Evolutionary conservation across 2,113 vertebrate species (phyloP), one percentile per base, ranked within the genome.

Genomic region (Erythrolamprus reginae): DNA sequence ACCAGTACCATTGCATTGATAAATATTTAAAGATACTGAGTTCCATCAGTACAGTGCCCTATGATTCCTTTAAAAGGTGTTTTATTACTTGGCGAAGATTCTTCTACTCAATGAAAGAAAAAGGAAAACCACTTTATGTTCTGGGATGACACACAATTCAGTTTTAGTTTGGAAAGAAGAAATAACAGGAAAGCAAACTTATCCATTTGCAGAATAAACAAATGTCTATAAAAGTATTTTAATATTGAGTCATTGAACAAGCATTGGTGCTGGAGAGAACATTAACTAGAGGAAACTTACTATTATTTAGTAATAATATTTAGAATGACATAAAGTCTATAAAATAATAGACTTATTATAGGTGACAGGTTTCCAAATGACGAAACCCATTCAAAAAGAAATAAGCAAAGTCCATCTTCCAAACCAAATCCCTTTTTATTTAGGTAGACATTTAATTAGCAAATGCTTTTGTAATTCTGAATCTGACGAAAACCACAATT

Each of bases 1-100:
- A 94, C 0, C 0, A 91, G 51, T 65, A 92, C 88, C 95, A 94
- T 96, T 96, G 91, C 96, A 96, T 94, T 23, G 93, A 96, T 97
- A 96, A 97, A 97, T 97, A 95, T 95, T 96, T 96, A 96, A 97
- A 94, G 91, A 42, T 77, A 82, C 33, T 93, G 91, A 94, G 70
- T 87, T 96, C 91, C 93, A 90, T 96, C 85, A 89, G 88, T 95
- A 95, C 88, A 95, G 84, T 89, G 86, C 93, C 92, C 92, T 92
- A 90, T 91, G 92, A 95, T 96, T 97, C 92, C 95, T 90, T 95
- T 96, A 95, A 97, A 96, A 94, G 91, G 95, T 95, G 87, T 94
- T 96, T 96, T 97, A 95, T 96, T 95, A 92, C 94, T 92, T 89
- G 82, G 90, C 94, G 93, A 47, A 95, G 87, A 94, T 48, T 86